phyloP scores from a whole-genome alignment of 64 coral and sea anemone species.

The Pachyseris speciosa region DNA sequence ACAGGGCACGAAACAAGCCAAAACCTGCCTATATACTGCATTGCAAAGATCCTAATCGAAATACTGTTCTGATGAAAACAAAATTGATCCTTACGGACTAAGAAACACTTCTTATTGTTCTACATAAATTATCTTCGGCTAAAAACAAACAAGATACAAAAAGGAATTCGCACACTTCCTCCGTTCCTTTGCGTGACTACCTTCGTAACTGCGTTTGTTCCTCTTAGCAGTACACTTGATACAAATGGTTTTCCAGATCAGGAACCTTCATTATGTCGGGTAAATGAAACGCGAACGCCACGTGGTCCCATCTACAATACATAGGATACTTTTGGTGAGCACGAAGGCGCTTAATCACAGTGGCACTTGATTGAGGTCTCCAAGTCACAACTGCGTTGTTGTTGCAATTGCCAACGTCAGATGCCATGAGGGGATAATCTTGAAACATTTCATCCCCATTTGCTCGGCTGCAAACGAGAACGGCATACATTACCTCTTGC shows the following conservation, averaged over 20 bases:
- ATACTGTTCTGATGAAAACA: too few relatives aligned
- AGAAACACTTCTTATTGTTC: too few relatives aligned
- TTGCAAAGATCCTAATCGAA: too few relatives aligned
- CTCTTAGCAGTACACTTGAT: slow-evolving; percentile 13
- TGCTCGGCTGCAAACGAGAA: slow-evolving; percentile 14
- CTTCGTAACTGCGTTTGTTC: too few relatives aligned
- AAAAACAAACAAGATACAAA: too few relatives aligned
- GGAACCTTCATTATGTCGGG: background rate
- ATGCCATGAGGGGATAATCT: background rate
- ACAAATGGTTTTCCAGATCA: background rate
- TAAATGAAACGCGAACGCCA: slow-evolving; percentile 21
- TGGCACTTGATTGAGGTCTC: background rate
- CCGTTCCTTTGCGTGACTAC: too few relatives aligned
- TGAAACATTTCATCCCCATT: background rate
- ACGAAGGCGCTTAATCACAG: background rate
- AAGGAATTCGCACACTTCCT: too few relatives aligned
- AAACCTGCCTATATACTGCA: too few relatives aligned
- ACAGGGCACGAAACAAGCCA: too few relatives aligned
- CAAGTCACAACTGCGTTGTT: background rate
- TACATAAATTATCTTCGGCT: too few relatives aligned
- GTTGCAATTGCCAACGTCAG: background rate
- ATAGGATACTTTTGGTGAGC: background rate
- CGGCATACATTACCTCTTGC: background rate
- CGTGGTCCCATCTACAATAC: slow-evolving; percentile 23
- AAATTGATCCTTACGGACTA: too few relatives aligned